Evolutionary conservation across 2,888 invertebrate species (phyloP), one percentile per base, ranked within the genome.

Genomic region (Pterobdella sp.): DNA sequence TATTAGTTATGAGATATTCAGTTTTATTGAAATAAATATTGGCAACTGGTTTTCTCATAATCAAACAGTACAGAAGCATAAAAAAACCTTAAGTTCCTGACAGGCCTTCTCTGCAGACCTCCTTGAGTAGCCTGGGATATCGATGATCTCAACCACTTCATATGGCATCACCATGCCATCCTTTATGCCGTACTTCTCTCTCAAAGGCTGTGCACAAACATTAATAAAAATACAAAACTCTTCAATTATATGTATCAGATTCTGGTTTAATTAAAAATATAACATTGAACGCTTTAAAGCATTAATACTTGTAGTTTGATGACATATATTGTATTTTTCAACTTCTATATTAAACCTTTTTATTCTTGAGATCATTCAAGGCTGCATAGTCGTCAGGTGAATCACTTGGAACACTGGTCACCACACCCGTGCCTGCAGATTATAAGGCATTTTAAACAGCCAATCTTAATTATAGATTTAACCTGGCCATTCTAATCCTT

Each of bases 321-420:
- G n/a, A n/a, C n/a, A n/a, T n/a, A n/a, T n/a, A n/a, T n/a, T n/a
- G n/a, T n/a, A n/a, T n/a, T n/a, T n/a, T n/a, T n/a, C n/a, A n/a
- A n/a, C n/a, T n/a, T n/a, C n/a, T n/a, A n/a, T n/a, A n/a, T n/a
- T 35, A 22, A 31, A 82, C 83, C 78, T 83, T 80, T 83, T 98
- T 98, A 83, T 95, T 96, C 82, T 96, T 93, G 75, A 98, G 86
- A 85, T 99, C 98, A 14, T 90, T 87, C 2, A 98, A 86, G 4
- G 97, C 97, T 0, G 96, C 96, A 84, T 91, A 97, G 85, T 98
- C 98, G 84, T 99, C 98, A 0, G 98, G 97, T 0, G 98, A 92
- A 86, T 98, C 98, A 0, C 97, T 97, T 0, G 96, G 97, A 0
- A 98, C 98, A 78, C 94, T 94, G 0, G 95, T 94, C 0, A 99